Conservation (phyloP, 2,113 vertebrate genomes). For the Ammodramus savannarum region DNA sequence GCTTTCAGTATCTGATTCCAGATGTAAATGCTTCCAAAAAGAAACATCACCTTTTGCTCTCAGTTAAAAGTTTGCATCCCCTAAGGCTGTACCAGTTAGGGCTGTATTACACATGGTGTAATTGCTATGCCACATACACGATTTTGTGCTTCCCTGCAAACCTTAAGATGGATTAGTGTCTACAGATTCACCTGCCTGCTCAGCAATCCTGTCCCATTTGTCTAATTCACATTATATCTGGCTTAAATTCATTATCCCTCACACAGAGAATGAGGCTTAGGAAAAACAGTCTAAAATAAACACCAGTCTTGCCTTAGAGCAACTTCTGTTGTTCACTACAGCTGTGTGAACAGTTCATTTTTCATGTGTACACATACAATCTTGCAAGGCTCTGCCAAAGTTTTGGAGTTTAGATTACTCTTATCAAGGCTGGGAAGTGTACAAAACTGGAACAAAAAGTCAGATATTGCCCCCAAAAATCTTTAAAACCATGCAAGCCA, state of each 20-base stretch:
- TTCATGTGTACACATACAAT: neutral
- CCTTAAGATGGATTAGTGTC: neutral
- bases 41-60: neutral
- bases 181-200: neutral
- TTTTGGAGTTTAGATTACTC: neutral
- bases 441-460: neutral
- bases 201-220: neutral
- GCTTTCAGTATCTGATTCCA: neutral
- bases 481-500: neutral
- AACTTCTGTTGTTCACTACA: neutral
- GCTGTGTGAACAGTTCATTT: neutral
- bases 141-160: neutral
- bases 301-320: neutral
- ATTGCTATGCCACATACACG: neutral
- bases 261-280: neutral
- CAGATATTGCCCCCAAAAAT: neutral
- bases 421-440: neutral
- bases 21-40: neutral
- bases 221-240: neutral
- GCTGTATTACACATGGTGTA: neutral
- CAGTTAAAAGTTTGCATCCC: neutral
- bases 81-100: neutral
- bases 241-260: neutral
- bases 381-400: neutral
- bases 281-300: neutral